A percentile compares a stretch with the other conserved stretches of the same genome.
Evolutionary conservation across 2,797 vertebrate genomes (phyloP).

Genomic region (Diplodus puntazzo): DNA sequence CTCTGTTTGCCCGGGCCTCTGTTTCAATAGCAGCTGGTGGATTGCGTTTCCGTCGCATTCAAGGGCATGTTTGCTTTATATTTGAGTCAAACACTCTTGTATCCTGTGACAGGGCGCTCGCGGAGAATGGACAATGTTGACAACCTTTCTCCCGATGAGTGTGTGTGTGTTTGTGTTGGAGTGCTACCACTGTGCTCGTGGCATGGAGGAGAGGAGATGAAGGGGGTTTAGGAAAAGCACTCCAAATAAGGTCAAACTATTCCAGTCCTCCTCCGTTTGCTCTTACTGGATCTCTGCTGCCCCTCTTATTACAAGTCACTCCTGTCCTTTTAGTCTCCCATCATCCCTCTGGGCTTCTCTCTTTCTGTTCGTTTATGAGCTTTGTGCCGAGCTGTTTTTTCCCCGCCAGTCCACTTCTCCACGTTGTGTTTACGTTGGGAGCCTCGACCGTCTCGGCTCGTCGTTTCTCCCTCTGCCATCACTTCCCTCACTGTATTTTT

Average conservation of each 20-base stretch:
- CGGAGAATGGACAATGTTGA: conserved; percentile 37
- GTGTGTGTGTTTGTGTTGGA: conserved; percentile 49
- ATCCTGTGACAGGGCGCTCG: conserved; percentile 23
- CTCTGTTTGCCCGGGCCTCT: conserved; percentile 49
- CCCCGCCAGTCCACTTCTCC: conserved; percentile 49
- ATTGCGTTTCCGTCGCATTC: conserved; percentile 29
- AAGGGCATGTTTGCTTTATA: conserved; percentile 60
- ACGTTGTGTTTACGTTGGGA: conserved; percentile 65
- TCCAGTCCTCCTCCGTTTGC: conserved; percentile 63
- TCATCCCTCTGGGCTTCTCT: background rate
- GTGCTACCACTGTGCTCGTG: conserved; percentile 50
- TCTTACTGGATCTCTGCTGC: conserved; percentile 27
- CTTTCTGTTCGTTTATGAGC: background rate
- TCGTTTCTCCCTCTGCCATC: conserved; percentile 41
- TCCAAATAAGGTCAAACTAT: conserved; percentile 89
- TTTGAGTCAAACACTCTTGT: conserved; percentile 46
- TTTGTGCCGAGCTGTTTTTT: background rate
- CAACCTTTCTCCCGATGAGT: background rate
- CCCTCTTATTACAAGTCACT: conserved; percentile 5
- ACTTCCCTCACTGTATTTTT: conserved; percentile 43
- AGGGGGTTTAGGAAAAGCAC: conserved; percentile 67
- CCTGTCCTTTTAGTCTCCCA: conserved; percentile 4
- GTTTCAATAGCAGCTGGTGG: conserved; percentile 53
- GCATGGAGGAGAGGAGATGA: conserved; percentile 41
- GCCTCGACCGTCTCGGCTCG: conserved; percentile 13